Evolutionary conservation across 2,797 vertebrate species (phyloP).

Genomic region (Darevskia mixta): DNA sequence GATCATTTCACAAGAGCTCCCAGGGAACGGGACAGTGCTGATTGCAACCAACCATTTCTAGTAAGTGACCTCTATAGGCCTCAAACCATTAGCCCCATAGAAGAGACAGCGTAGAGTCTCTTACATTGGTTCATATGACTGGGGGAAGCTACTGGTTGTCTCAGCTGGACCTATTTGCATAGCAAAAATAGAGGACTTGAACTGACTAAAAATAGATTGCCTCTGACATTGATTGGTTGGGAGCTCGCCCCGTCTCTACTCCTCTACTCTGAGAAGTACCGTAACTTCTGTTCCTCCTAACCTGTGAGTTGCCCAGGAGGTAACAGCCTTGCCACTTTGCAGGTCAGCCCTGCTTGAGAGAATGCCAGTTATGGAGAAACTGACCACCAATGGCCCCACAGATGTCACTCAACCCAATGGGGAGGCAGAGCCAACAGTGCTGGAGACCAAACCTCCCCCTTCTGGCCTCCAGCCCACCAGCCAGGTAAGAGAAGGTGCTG

Average conservation of each 20-base stretch:
- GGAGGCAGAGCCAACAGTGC: conserved; percentile 90
- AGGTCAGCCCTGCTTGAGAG: conserved; percentile 97
- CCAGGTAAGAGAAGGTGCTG: conserved; percentile 83
- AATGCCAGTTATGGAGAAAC: conserved; percentile 99
- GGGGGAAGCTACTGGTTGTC: too few species aligned
- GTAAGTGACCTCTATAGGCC: too few species aligned
- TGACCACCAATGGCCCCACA: conserved; percentile 91
- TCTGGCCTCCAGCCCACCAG: conserved; percentile 86
- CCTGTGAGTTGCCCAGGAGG: conserved; percentile 70
- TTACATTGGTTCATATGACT: too few species aligned
- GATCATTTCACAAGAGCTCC: too few species aligned
- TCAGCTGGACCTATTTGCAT: too few species aligned
- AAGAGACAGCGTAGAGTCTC: too few species aligned
- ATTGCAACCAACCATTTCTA: too few species aligned
- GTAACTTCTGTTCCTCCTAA: too few species aligned
- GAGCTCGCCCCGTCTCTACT: background rate
- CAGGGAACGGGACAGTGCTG: background rate
- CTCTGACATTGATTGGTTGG: background rate
- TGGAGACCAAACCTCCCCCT: conserved; percentile 90
- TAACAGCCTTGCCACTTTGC: conserved; percentile 76
- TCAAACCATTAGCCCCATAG: background rate
- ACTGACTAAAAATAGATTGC: background rate
- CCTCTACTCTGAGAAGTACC: background rate
- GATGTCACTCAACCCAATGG: conserved; percentile 97
- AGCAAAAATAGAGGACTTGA: too few species aligned